Base-by-base conservation (phyloP, 1,140 invertebrate genomes). In the Ostrea denselamellosa region DNA sequence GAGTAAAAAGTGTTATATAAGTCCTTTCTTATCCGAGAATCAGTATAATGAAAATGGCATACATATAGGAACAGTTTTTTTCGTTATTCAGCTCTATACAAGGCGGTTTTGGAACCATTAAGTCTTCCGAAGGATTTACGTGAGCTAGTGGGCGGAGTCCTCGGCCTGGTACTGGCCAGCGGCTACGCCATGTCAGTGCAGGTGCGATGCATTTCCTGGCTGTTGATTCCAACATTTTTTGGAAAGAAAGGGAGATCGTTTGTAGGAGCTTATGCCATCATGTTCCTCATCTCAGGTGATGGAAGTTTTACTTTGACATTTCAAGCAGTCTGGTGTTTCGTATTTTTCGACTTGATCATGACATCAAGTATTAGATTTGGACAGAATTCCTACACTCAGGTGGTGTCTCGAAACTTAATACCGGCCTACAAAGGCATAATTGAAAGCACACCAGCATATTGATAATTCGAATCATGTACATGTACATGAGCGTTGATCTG, bases 141-240 rank as follows among this genome's bases (percentile, higher is more conserved):
- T 2, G 82, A 86, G 22, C 22, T 91, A 2, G 19, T 92, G 9
- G 93, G 92, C 0, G 87, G 65, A 0, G 68, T 88, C 4, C 19
- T 92, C 8, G 88, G 88, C 14, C 12, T 92, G 2, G 58, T 85
- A 17, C 28, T 93, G n/a, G 86, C 93, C 12, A 28, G 91, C 58
- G 91, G 93, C 12, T 94, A 91, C 85, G 90, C 92, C 4, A 85
- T 92, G 22, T 93, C 92, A 8, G 89, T 91, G 0, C 87, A 91
- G 56, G 54, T 87, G 4, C 85, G 93, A 12, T 94, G 93, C 85
- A 89, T 93, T n/a, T 77, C 89, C 44, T 89, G 85, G 22, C 89
- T 94, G 25, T 86, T 94, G 10, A 62, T 94, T 12, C 93, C 93
- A 0, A 90, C 86, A 5, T 92, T 93, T 58, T 93, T 92, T 58